Conservation (phyloP, 2,888 invertebrate species). For the Embidobia sp. region DNA sequence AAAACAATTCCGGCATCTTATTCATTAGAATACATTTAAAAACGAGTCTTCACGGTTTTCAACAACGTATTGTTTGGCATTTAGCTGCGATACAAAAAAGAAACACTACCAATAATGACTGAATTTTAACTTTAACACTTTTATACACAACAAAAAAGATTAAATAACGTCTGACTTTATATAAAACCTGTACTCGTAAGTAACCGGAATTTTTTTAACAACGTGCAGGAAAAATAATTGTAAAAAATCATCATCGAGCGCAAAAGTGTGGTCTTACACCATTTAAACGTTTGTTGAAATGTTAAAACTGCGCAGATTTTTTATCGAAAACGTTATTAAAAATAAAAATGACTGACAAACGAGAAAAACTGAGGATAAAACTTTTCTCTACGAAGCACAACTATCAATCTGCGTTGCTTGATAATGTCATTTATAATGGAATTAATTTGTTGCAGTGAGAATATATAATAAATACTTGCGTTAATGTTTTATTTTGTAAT, state of each 20-base stretch:
- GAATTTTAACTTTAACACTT: constrained; percentile 40
- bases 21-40: background rate
- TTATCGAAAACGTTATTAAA: constrained; percentile 26
- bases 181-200: constrained; percentile 29
- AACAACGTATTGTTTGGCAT: constrained; percentile 4
- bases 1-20: background rate
- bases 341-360: constrained; percentile 23
- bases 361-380: constrained; percentile 19
- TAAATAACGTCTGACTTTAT: constrained; percentile 38
- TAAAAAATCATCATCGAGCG: constrained; percentile 10
- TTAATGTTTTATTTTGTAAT: too few species aligned
- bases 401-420: constrained; percentile 37
- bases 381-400: constrained; percentile 32
- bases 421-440: constrained; percentile 15
- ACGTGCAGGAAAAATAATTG: background rate
- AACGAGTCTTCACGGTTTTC: background rate
- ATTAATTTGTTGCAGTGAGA: constrained; percentile 27
- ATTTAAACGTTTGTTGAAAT: constrained; percentile 36
- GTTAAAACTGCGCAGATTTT: constrained; percentile 46
- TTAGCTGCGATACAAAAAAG: constrained; percentile 7
- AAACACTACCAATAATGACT: constrained; percentile 29
- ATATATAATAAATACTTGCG: constrained; percentile 7
- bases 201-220: constrained; percentile 9
- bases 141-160: constrained; percentile 25
- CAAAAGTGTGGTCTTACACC: constrained; percentile 13